These are phyloP conservation scores for Nomada fucata DNA, from an alignment of 2,888 invertebrate species.

Conservation along the genomic window DNA sequence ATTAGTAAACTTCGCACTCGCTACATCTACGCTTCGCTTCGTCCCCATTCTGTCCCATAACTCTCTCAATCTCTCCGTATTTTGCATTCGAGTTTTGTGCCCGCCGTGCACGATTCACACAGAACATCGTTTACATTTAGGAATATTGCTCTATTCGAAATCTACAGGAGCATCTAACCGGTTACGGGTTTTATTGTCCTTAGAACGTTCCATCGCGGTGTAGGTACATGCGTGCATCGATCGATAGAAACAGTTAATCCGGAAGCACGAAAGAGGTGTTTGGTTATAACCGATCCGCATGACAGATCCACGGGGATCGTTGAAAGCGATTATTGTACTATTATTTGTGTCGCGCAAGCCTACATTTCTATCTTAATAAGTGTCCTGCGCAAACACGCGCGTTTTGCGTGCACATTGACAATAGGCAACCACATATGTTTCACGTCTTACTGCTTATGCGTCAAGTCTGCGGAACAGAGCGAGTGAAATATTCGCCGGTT, in stretches of 20 bases:
- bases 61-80: neutral
- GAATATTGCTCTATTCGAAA: slow-evolving; percentile 51
- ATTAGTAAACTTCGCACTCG: slow-evolving; percentile 68
- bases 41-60: neutral
- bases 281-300: neutral
- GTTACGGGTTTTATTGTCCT: slow-evolving; percentile 59
- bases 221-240: slow-evolving; percentile 3
- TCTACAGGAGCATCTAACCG: slow-evolving; percentile 31
- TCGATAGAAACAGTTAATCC: slow-evolving; percentile 9
- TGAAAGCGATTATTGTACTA: slow-evolving; percentile 15
- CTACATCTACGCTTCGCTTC: slow-evolving; percentile 5
- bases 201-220: slow-evolving; percentile 33
- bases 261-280: slow-evolving; percentile 26
- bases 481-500: neutral
- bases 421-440: slow-evolving; percentile 22
- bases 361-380: neutral
- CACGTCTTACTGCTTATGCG: neutral
- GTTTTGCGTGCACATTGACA: neutral
- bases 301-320: neutral
- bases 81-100: neutral
- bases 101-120: neutral
- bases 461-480: neutral
- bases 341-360: slow-evolving; percentile 5
- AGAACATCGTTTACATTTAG: slow-evolving; percentile 21
- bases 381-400: neutral